phyloP scores from a whole-genome alignment of 2,797 vertebrate genomes.

The Hylomyscus alleni region DNA sequence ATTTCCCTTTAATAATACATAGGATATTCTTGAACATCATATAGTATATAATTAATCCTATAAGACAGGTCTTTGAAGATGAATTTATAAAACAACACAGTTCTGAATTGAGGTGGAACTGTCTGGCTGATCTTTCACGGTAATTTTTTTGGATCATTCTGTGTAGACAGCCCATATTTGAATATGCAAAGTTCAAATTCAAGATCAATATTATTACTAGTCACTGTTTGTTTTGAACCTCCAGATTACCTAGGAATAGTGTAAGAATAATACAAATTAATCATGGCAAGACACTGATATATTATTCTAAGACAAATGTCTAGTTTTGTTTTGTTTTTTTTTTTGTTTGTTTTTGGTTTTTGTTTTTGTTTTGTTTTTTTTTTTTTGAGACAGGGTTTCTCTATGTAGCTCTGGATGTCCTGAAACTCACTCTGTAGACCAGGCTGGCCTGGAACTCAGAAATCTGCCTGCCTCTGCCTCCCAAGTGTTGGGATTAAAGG shows the following conservation, averaged over 20 bases:
- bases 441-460: too few species aligned
- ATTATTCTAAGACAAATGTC: slow-evolving; percentile 12
- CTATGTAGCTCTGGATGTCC: too few species aligned
- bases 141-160: neutral
- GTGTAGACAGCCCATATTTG: neutral
- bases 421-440: too few species aligned
- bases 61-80: slow-evolving; percentile 5
- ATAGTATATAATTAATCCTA: neutral
- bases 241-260: slow-evolving; percentile 34
- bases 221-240: neutral
- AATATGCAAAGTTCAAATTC: slow-evolving; percentile 42
- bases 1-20: neutral
- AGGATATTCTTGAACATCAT: neutral
- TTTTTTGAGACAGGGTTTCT: too few species aligned
- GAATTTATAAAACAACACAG: slow-evolving; percentile 12
- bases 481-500: too few species aligned
- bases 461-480: too few species aligned
- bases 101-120: neutral
- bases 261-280: slow-evolving; percentile 46
- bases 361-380: too few species aligned
- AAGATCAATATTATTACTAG: neutral
- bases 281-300: neutral
- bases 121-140: neutral
- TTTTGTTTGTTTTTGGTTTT: too few species aligned
- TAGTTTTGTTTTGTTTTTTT: neutral